Conservation (phyloP, 2,113 vertebrate species). For the Nesogale talazaci region DNA sequence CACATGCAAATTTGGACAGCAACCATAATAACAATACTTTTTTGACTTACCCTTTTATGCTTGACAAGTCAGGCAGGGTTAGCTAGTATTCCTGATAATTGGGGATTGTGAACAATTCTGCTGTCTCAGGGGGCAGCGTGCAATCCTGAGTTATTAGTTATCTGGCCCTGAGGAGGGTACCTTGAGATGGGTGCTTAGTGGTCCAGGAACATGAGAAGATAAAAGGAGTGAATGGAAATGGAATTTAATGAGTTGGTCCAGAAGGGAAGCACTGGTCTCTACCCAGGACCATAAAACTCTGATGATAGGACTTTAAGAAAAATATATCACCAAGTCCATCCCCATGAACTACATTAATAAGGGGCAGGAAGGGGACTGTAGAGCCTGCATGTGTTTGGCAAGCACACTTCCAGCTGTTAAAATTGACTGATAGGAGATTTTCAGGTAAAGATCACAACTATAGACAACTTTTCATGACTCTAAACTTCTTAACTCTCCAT, state of each 20-base stretch:
- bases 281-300: not conserved
- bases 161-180: not conserved
- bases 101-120: not conserved
- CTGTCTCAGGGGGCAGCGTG: not conserved
- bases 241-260: not conserved
- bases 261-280: not conserved
- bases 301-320: not conserved
- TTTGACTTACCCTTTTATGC: no score
- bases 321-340: not conserved
- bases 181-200: not conserved
- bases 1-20: no score
- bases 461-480: not conserved
- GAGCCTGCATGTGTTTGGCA: not conserved
- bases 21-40: no score
- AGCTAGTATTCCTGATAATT: not conserved
- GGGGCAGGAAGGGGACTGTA: not conserved
- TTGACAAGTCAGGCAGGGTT: not conserved
- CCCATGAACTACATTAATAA: not conserved
- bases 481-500: conserved; percentile 14
- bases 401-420: not conserved
- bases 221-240: not conserved
- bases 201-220: not conserved
- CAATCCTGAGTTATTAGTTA: not conserved
- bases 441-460: not conserved
- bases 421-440: conserved; percentile 23